These are phyloP conservation scores for Tangara arthus DNA, from an alignment of 2,797 vertebrate genomes.

Conservation along the genomic window DNA sequence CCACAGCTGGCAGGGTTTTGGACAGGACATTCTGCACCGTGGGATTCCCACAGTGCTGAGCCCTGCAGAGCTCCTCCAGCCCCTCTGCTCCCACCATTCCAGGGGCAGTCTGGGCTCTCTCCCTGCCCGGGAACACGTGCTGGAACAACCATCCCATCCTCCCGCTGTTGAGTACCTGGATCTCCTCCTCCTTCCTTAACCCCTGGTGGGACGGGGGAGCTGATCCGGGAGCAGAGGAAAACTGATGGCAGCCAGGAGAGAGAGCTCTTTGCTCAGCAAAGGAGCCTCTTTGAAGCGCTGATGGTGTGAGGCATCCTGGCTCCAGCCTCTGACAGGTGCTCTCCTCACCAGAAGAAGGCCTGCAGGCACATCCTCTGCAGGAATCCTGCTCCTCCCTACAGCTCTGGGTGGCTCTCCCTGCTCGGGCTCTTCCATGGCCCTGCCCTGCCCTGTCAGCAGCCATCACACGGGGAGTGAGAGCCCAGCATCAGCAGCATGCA, in stretches of 20 bases:
- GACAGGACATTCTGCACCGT: not conserved
- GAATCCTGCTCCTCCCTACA: not conserved
- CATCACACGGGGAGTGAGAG: fast-evolving
- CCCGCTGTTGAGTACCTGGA: fast-evolving
- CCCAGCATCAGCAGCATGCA: not conserved
- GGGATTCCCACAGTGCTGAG: not conserved
- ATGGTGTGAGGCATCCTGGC: not conserved
- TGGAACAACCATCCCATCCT: not conserved
- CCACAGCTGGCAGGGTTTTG: not conserved
- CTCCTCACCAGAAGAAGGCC: not conserved
- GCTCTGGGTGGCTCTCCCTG: not conserved
- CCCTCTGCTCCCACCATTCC: not conserved
- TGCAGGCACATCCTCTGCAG: not conserved
- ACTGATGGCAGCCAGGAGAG: slow-evolving; percentile 41
- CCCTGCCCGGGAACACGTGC: fast-evolving
- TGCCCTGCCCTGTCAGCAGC: not conserved
- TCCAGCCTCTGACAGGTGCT: not conserved
- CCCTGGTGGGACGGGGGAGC: not conserved
- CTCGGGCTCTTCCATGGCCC: not conserved
- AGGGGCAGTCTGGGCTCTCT: not conserved
- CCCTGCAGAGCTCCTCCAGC: not conserved
- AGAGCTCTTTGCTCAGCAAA: slow-evolving; percentile 54
- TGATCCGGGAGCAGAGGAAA: not conserved
- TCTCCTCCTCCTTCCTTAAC: not conserved
- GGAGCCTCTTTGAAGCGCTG: not conserved